These are phyloP conservation scores for Synanceia verrucosa DNA, from an alignment of 2,797 vertebrate genomes.

Conservation along the genomic window DNA sequence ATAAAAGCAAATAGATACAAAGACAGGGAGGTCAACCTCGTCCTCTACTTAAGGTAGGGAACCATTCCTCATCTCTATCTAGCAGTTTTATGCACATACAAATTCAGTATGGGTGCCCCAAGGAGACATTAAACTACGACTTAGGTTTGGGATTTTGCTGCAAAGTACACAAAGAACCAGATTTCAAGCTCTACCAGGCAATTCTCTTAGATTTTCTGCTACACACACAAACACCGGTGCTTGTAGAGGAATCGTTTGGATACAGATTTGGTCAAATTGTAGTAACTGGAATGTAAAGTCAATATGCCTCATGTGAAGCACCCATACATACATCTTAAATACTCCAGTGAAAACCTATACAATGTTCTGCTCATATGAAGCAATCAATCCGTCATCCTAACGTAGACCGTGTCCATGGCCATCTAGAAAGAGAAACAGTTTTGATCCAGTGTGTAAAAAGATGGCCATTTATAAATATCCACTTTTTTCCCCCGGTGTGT, in stretches of 20 bases:
- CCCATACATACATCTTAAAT: constrained; percentile 72
- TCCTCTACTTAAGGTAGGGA: constrained; percentile 17
- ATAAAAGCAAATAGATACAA: constrained; percentile 61
- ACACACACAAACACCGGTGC: constrained; percentile 34
- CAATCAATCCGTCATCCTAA: constrained; percentile 72
- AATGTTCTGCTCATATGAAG: constrained; percentile 39
- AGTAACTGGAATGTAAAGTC: constrained; percentile 45
- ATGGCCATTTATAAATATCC: constrained; percentile 74
- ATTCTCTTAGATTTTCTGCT: constrained; percentile 35
- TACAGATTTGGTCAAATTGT: constrained; percentile 28
- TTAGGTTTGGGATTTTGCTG: constrained; percentile 32
- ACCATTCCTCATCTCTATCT: constrained; percentile 47
- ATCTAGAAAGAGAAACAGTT: constrained; percentile 49
- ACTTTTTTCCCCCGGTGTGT: constrained; percentile 1
- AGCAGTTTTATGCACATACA: constrained; percentile 69
- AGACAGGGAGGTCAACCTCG: constrained; percentile 43
- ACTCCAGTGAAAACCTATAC: constrained; percentile 79
- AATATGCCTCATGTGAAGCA: constrained; percentile 65
- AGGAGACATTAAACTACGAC: constrained; percentile 39
- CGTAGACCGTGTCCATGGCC: constrained; percentile 71
- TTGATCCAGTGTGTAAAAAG: constrained; percentile 81
- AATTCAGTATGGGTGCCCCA: constrained; percentile 68
- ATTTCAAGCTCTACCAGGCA: constrained; percentile 44
- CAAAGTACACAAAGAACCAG: constrained; percentile 16
- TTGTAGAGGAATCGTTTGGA: constrained; percentile 20